Evolutionary conservation across 1,140 invertebrate species (phyloP).

Genomic region (Ganaspis sp.): DNA sequence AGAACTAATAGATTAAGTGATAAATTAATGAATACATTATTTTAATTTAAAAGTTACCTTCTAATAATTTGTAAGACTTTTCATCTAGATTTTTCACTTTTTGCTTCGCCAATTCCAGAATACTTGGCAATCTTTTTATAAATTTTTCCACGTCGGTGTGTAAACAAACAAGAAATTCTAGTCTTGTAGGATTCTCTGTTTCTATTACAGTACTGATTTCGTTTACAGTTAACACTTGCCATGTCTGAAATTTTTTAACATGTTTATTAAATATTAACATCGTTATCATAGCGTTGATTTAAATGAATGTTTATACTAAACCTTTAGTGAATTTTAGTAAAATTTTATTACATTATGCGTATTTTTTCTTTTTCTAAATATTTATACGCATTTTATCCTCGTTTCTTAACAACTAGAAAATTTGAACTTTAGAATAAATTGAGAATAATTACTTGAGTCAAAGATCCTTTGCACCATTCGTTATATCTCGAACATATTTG

Average conservation of each 20-base stretch:
- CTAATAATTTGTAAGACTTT: constrained; percentile 58
- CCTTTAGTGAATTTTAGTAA: too few species aligned
- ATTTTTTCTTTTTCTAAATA: too few species aligned
- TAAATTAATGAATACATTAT: not conserved
- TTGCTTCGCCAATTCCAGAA: constrained; percentile 70
- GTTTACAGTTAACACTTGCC: constrained; percentile 59
- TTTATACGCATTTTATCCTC: too few species aligned
- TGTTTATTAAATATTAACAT: too few species aligned
- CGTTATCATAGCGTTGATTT: too few species aligned
- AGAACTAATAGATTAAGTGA: too few species aligned
- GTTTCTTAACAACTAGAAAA: too few species aligned
- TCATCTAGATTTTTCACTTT: constrained; percentile 67
- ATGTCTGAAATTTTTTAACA: constrained; percentile 44
- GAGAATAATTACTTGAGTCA: constrained; percentile 64
- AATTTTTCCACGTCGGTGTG: constrained; percentile 74
- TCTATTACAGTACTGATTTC: constrained; percentile 56
- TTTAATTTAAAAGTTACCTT: constrained; percentile 55
- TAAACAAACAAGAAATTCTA: constrained; percentile 75
- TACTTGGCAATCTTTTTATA: constrained; percentile 69
- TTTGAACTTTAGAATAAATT: constrained; percentile 31
- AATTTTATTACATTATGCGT: too few species aligned
- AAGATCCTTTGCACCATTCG: constrained; percentile 80
- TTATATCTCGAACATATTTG: constrained; percentile 87
- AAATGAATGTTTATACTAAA: too few species aligned
- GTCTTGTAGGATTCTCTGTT: constrained; percentile 55